phyloP scores from a whole-genome alignment of 2,888 invertebrate genomes.

The Agrochola lychnidis region DNA sequence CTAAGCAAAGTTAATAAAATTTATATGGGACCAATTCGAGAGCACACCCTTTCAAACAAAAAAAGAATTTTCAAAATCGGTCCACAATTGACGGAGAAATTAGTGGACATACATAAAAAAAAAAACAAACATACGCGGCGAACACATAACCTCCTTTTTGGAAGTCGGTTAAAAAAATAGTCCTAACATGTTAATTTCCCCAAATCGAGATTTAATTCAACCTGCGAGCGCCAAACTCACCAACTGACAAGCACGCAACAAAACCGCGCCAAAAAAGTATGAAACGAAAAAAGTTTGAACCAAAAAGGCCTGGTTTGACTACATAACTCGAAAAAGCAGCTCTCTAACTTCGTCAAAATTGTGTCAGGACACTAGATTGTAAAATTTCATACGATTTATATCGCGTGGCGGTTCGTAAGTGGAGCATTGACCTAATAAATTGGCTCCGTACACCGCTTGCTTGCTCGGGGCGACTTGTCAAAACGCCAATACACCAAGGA shows the following conservation, averaged over 20 bases:
- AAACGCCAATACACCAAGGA: conserved; percentile 70
- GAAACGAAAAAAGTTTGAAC: conserved; percentile 16
- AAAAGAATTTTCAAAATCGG: too few species aligned
- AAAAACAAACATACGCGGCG: too few species aligned
- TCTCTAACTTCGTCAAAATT: conserved; percentile 42
- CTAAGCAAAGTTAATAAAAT: too few species aligned
- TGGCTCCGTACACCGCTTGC: conserved; percentile 56
- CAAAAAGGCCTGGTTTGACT: conserved; percentile 10
- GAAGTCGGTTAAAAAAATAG: too few species aligned
- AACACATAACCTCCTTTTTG: too few species aligned
- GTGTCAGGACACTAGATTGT: conserved; percentile 46
- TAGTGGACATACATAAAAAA: too few species aligned
- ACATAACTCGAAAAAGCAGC: conserved; percentile 14
- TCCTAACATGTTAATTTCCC: background rate
- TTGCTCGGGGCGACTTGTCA: conserved; percentile 73
- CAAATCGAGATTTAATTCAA: background rate
- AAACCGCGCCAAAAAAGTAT: conserved; percentile 17
- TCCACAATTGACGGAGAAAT: too few species aligned
- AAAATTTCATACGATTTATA: conserved; percentile 60
- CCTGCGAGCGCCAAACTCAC: background rate
- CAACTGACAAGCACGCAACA: conserved; percentile 13
- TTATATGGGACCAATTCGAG: too few species aligned
- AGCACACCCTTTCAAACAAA: too few species aligned
- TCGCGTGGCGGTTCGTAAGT: conserved; percentile 57
- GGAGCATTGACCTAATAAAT: conserved; percentile 73